Conservation (phyloP, 2,113 vertebrate species). For the Proteles cristata region DNA sequence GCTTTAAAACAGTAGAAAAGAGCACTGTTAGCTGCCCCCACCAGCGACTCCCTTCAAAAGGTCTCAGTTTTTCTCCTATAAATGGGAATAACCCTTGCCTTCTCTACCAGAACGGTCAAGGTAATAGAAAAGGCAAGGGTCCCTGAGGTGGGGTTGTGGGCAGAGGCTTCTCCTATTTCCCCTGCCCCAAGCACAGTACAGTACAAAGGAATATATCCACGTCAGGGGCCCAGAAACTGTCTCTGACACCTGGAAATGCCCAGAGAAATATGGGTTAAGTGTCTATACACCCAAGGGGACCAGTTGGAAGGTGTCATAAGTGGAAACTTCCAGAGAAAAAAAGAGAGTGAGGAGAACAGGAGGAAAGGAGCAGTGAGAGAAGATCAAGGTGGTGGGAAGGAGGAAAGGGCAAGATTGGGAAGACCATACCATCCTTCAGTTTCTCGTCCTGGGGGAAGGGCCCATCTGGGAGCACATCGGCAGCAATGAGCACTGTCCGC, state of each 20-base stretch:
- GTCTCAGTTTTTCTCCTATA: neutral
- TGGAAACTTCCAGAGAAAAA: neutral
- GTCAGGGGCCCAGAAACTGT: neutral
- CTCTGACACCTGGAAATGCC: neutral
- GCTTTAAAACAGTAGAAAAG: neutral
- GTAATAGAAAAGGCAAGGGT: neutral
- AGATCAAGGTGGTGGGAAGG: neutral
- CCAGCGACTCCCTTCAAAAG: neutral
- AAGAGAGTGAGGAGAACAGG: neutral
- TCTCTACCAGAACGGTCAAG: neutral
- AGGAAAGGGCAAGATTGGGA: neutral
- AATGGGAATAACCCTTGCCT: neutral
- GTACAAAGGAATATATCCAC: neutral
- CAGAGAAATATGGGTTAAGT: neutral
- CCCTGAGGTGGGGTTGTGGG: neutral
- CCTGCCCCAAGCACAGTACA: neutral
- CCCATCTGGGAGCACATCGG: slow-evolving; percentile 93
- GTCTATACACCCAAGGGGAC: neutral
- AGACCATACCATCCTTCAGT: slow-evolving; percentile 95
- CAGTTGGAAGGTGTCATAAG: neutral
- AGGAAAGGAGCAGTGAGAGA: neutral
- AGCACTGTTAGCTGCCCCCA: neutral
- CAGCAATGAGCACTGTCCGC: slow-evolving; percentile 90
- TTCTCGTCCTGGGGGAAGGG: slow-evolving; percentile 97
- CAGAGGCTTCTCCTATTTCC: neutral